Base-by-base conservation (phyloP, 2,888 invertebrate genomes). In the Acleris holmiana region DNA sequence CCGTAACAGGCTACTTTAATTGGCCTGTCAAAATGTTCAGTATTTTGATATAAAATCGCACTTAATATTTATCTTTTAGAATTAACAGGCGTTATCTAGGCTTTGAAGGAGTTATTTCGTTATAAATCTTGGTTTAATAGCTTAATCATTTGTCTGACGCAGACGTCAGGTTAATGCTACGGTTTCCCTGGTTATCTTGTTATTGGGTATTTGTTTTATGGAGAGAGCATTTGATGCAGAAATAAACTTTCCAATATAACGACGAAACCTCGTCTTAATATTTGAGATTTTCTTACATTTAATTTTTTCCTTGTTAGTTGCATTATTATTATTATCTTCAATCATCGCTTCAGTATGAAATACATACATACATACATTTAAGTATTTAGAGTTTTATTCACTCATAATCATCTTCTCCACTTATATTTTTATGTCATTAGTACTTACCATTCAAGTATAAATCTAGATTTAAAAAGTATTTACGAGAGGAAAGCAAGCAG, bases 71-170 rank as follows among this genome's bases (percentile, higher is more conserved):
- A 63, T 56, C 50, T 51, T 35, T 35, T 17, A 51, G 35, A 56
- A 29, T 29, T 49, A 56, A 50, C 49, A 35, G 47, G 21, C 47
- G 15, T 64, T 47, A 48, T 58, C 47, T 41, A 10, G 25, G 10
- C 29, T 5, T 44, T 15, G 35, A 29, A 47, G 53, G 47, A 58
- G 47, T 63, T 7, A 59, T 54, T 59, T 59, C 40, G 58, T 59
- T 54, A 59, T 64, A 64, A 64, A 58, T 64, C 58, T 29, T 35
- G 15, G 17, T 53, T 44, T 67, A 64, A 71, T 67, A 67, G 58
- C 69, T 65, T 69, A 68, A 71, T 71, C 67, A 59, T 59, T 59
- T 62, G 68, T 61, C 69, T 47, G 66, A 25, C 64, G 56, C 57
- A 48, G 40, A 48, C 48, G 55, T 53, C 62, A 54, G 56, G 50